Base-by-base conservation (phyloP, 2,888 invertebrate genomes). In the Blomia tropicalis region DNA sequence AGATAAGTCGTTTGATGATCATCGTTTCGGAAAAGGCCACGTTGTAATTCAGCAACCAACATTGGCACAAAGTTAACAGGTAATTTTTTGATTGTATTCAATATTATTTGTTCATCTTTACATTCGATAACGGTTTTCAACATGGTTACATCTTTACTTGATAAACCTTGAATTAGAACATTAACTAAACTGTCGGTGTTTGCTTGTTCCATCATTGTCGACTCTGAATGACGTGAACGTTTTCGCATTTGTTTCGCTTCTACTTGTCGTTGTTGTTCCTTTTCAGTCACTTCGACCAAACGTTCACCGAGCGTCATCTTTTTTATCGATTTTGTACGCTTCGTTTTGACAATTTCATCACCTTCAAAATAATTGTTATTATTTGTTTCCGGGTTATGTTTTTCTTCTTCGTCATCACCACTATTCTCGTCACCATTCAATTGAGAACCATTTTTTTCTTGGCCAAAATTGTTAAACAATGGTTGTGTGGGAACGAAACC, bases 91-190 rank as follows among this genome's bases (percentile, higher is more conserved):
- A 90, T 77, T 0, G 92, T 90, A 66, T 83, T 81, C 44, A 76
- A 74, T 4, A 92, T 84, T 0, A 85, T 77, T 1, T 73, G 77
- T 23, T 80, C 78, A 61, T 87, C 83, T 58, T 79, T 79, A 58
- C 79, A 80, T 47, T 78, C 78, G 1, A 92, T 75, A 1, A 90
- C 89, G 60, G 80, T 81, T 66, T 80, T 71, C 31, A 92, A 75
- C 69, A 91, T 80, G 47, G 74, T 77, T 66, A 78, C 79, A 71
- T 93, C 89, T 70, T 83, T 83, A 70, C 90, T 91, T 69, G 87
- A 87, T 32, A 93, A 74, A 0, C 87, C 90, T 70, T 77, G 91
- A 61, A 87, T 78, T 7, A 92, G 74, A 7, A 91, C 76, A 66
- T 86, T 84, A 1, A 85, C 84, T 70, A 88, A 78, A 73, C 87